phyloP scores from a whole-genome alignment of 2,797 vertebrate species.

The Cheirogaleus major region DNA sequence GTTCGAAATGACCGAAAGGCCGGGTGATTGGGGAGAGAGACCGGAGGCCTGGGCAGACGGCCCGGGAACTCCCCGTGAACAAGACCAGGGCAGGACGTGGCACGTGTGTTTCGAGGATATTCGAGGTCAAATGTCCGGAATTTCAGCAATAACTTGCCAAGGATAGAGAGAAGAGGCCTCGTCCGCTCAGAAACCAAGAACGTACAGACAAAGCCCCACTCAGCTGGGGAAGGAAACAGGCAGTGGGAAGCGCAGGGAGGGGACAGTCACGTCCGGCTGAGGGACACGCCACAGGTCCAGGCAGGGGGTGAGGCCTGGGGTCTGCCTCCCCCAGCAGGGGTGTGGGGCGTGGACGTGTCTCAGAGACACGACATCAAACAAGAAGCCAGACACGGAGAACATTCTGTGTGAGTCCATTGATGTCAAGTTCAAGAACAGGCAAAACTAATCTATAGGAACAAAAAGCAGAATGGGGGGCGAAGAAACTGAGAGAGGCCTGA shows the following conservation, averaged over 20 bases:
- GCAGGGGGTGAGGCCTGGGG: accelerated
- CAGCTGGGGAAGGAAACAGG: neutral
- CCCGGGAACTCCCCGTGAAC: accelerated
- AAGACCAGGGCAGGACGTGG: accelerated
- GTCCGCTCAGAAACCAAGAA: neutral
- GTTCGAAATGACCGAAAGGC: accelerated
- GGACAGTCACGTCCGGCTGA: neutral
- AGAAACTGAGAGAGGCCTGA: neutral
- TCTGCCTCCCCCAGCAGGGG: neutral
- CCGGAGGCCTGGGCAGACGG: accelerated
- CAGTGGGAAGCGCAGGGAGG: neutral
- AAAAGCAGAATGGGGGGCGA: neutral
- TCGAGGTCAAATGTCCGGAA: neutral
- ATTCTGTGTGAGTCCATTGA: neutral
- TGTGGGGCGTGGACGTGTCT: no score
- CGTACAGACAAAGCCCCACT: neutral
- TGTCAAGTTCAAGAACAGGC: neutral
- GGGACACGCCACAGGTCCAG: accelerated
- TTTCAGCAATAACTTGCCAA: neutral
- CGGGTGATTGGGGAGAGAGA: neutral
- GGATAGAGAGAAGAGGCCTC: neutral
- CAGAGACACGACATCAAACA: accelerated
- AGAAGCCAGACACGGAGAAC: neutral
- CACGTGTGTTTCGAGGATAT: neutral
- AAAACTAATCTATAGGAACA: neutral